These are phyloP conservation scores for Rhagium mordax DNA, from an alignment of 2,888 invertebrate genomes.

Conservation along the genomic window DNA sequence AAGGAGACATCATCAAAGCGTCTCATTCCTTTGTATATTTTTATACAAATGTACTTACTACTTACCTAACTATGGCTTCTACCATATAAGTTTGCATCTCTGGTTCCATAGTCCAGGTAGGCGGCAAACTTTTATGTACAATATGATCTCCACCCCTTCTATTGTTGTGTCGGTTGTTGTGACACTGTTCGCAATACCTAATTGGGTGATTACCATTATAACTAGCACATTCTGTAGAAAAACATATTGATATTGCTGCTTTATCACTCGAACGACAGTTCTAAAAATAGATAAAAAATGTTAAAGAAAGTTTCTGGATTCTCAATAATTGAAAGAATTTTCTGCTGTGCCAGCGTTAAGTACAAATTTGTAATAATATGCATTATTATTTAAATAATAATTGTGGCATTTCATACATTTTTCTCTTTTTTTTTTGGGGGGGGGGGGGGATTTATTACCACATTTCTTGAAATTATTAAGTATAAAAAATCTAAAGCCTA, in stretches of 20 bases:
- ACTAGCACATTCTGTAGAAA: conserved; percentile 96
- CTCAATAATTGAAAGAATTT: no score
- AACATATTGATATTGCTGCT: conserved; percentile 95
- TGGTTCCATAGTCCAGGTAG: conserved; percentile 90
- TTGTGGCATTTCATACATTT: no score
- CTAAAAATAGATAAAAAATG: conserved; percentile 72
- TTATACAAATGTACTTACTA: no score
- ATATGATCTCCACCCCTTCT: conserved; percentile 92
- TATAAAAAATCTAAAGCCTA: no score
- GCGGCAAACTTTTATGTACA: conserved; percentile 88
- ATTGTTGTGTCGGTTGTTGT: conserved; percentile 90
- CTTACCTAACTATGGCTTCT: conserved; percentile 91
- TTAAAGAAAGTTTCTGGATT: no score
- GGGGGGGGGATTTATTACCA: no score
- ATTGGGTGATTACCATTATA: conserved; percentile 98
- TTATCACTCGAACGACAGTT: conserved; percentile 95
- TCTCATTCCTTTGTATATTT: background rate
- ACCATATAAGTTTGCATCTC: conserved; percentile 95
- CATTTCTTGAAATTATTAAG: no score
- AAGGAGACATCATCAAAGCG: no score
- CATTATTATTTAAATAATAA: no score
- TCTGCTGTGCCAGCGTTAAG: no score
- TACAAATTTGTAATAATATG: no score
- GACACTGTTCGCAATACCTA: conserved; percentile 92
- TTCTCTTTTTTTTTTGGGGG: no score